Evolutionary conservation across 2,888 invertebrate species (phyloP).

Genomic region (Dasypolia templi): DNA sequence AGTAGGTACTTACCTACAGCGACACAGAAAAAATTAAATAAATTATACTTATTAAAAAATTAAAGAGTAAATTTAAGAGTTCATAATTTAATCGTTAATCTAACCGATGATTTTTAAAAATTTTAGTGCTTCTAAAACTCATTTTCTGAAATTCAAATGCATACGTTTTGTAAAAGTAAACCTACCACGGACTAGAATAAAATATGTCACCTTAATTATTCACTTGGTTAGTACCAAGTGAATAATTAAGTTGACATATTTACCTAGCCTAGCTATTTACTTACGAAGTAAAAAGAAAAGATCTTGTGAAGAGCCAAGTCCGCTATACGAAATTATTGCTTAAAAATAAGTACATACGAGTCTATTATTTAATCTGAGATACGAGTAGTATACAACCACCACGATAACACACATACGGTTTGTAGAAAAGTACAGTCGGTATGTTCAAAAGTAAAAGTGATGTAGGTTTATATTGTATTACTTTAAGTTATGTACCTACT

Average conservation of each 20-base stretch:
- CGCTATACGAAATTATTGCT: not conserved
- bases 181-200: not conserved
- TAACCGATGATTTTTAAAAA: not conserved
- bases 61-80: no score
- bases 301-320: not conserved
- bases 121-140: not conserved
- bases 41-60: no score
- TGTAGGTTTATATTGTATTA: not conserved
- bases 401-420: not conserved
- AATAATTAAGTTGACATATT: no score
- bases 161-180: not conserved
- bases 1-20: no score
- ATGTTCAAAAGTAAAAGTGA: not conserved
- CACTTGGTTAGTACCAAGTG: no score
- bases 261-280: not conserved
- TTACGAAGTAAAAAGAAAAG: not conserved
- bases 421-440: not conserved
- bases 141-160: not conserved
- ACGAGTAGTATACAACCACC: no score
- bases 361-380: no score
- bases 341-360: no score
- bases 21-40: no score
- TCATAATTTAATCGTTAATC: no score
- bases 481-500: not conserved
- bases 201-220: not conserved